Conservation (phyloP, 2,797 vertebrate species). For the Falco berigora region DNA sequence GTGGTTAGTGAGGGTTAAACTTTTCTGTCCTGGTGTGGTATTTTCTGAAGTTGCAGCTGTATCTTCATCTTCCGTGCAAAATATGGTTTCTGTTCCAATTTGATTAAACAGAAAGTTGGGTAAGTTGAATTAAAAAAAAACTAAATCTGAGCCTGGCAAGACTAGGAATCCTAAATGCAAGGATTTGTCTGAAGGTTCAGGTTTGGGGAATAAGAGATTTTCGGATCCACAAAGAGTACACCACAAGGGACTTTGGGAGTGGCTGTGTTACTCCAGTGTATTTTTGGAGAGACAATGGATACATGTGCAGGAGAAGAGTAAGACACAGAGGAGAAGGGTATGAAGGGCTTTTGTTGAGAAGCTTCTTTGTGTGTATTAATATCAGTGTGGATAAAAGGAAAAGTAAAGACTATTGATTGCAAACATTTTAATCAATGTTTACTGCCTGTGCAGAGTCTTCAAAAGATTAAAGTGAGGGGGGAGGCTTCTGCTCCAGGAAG, state of each 20-base stretch:
- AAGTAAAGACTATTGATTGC: background rate
- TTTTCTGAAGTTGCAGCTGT: slow-evolving; percentile 25
- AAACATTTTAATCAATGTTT: background rate
- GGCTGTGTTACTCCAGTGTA: slow-evolving; percentile 21
- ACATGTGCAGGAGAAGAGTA: background rate
- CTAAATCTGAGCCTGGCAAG: slow-evolving; percentile 41
- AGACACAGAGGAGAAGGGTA: background rate
- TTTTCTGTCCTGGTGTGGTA: background rate
- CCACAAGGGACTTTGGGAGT: slow-evolving; percentile 37
- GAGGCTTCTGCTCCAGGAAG: background rate
- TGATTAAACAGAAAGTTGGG: slow-evolving; percentile 20
- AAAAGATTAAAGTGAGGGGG: background rate
- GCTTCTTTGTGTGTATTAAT: background rate
- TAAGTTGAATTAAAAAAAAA: background rate
- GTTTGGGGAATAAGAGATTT: slow-evolving; percentile 53
- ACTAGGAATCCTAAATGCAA: slow-evolving; percentile 37
- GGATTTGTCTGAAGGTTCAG: slow-evolving; percentile 52
- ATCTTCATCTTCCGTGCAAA: background rate
- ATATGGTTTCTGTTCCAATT: background rate
- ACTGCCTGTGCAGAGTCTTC: background rate
- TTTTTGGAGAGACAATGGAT: background rate
- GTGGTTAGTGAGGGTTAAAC: background rate
- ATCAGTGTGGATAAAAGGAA: background rate
- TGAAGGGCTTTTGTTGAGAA: background rate
- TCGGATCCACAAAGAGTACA: slow-evolving; percentile 35